Percentiles rank a stretch among this genome's conserved stretches.
Evolutionary conservation across 2,888 invertebrate species (phyloP).

Genomic region (Fragum fragum): DNA sequence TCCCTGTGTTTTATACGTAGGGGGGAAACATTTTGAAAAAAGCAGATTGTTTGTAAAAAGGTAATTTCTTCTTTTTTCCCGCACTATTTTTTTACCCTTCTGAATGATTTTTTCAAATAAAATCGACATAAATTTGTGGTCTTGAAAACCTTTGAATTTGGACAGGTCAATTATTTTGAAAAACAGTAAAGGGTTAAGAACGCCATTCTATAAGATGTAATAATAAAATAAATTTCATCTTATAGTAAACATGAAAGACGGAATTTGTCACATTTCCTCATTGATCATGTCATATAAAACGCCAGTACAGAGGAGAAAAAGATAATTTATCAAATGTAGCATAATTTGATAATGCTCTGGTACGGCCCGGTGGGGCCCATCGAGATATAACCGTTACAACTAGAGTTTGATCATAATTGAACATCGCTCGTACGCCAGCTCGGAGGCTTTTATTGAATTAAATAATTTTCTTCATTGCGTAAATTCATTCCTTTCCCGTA

Average conservation of each 20-base stretch:
- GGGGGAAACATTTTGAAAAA: too few species aligned
- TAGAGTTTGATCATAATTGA: slow-evolving; percentile 27
- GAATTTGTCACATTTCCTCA: neutral
- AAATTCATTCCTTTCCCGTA: neutral
- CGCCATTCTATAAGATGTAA: too few species aligned
- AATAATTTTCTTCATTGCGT: slow-evolving; percentile 1
- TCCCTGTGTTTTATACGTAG: too few species aligned
- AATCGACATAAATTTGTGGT: too few species aligned
- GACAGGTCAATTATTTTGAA: too few species aligned
- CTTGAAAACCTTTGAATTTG: too few species aligned
- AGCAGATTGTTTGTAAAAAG: too few species aligned
- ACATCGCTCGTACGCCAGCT: slow-evolving; percentile 20
- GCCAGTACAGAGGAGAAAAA: neutral
- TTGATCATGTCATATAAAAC: slow-evolving; percentile 6
- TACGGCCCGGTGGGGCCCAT: neutral
- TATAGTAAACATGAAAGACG: neutral
- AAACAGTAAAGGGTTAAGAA: too few species aligned
- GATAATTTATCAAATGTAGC: slow-evolving; percentile 5
- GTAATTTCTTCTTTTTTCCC: too few species aligned
- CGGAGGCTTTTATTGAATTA: slow-evolving; percentile 25
- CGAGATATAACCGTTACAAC: slow-evolving; percentile 20
- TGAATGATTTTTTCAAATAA: too few species aligned
- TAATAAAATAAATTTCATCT: neutral
- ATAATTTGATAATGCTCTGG: slow-evolving; percentile 10
- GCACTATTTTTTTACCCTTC: too few species aligned